Evolutionary conservation across 2,797 vertebrate species (phyloP), one percentile per base, ranked within the genome.

Genomic region (Microhierax caerulescens): DNA sequence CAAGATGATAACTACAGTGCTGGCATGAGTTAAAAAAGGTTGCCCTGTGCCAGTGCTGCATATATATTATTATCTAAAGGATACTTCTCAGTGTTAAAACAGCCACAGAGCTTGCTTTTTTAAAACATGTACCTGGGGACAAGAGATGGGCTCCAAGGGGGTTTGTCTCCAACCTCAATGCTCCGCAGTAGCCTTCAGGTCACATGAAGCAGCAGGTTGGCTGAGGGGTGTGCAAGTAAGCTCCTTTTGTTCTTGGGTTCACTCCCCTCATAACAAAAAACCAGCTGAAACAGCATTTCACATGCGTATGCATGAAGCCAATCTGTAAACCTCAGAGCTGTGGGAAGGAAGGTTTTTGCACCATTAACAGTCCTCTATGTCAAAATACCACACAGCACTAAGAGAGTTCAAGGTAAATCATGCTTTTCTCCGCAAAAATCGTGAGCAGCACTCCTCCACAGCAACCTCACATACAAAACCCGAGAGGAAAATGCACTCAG

Each of bases 291-390:
- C 72, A 83, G 83, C 72, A 28, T 69, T 45, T 79, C n/a, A 10
- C n/a, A 4, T 1, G 2, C 11, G 20, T 7, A 1, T 9, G 36
- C 50, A 25, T 0, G 0, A 20, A 89, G 41, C 34, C 43, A 53
- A 13, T 25, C 56, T 41, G 39, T 8, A 39, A 51, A 56, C 2
- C 2, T 47, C 70, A 59, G 61, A 37, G 77, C 69, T 47, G 36
- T 45, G 70, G 48, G 45, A 51, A 76, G 22, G 36, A 4, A 43
- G 7, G 41, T 43, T 7, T 67, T 54, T 53, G 12, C 67, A 30
- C 47, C 28, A 34, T 25, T 10, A 61, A 19, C 56, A 8, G 27
- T 73, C 13, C 54, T 57, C 37, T 69, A 51, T 37, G 37, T 43
- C 7, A 9, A 25, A 48, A 23, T 2, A 17, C 47, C 22, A 16